Conservation (phyloP, 2,888 invertebrate species). For the Arrhopalites spinosus region DNA sequence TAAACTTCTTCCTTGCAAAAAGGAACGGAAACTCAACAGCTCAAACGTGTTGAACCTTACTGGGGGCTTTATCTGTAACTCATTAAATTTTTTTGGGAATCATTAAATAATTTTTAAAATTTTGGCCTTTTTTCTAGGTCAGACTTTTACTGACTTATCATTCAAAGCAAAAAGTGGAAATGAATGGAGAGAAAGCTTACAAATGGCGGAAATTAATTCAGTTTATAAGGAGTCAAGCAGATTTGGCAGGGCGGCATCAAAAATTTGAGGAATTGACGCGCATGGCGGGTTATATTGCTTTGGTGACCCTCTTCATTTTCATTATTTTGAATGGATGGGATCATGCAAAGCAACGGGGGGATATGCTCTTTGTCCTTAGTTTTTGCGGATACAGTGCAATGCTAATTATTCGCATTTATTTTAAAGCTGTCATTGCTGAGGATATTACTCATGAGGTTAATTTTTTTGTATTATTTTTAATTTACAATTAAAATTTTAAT, state of each 20-base stretch:
- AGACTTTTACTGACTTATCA: no score
- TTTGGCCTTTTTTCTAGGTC: no score
- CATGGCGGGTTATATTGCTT: slow-evolving; percentile 2
- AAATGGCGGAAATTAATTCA: not conserved
- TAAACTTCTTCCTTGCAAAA: no score
- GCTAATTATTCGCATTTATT: slow-evolving; percentile 4
- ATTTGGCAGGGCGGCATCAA: slow-evolving; percentile 19
- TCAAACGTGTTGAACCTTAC: no score
- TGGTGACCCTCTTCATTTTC: slow-evolving; percentile 26
- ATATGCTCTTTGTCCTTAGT: slow-evolving; percentile 23
- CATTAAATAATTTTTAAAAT: no score
- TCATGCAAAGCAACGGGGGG: slow-evolving; percentile 3
- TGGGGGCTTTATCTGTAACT: no score
- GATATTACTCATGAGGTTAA: slow-evolving; percentile 9
- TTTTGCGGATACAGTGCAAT: slow-evolving; percentile 10
- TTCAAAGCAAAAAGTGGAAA: no score
- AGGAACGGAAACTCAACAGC: no score
- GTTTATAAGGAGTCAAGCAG: slow-evolving; percentile 2
- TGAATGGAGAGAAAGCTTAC: not conserved
- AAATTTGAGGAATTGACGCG: slow-evolving; percentile 27
- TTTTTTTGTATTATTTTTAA: not conserved
- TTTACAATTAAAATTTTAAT: not conserved
- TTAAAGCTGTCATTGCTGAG: slow-evolving; percentile 29
- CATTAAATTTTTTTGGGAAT: no score
- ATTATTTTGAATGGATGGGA: slow-evolving; percentile 27